Conservation (phyloP, 2,113 vertebrate species). For the Cephalopterus ornatus region DNA sequence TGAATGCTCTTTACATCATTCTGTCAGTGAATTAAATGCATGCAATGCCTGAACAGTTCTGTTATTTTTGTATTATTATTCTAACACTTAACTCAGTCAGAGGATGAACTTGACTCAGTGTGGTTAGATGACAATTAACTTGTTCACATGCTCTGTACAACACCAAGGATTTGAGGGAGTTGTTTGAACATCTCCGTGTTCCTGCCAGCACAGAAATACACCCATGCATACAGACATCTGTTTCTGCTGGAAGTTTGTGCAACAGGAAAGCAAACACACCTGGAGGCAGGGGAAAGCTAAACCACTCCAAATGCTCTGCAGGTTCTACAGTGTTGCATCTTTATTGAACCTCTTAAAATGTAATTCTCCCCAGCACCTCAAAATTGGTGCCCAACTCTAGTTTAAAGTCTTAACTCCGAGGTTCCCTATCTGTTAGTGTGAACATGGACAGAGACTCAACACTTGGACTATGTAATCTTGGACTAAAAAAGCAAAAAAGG, state of each 20-base stretch:
- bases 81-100: not conserved
- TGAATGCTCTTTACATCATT: not conserved
- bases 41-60: not conserved
- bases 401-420: not conserved
- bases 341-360: not conserved
- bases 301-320: not conserved
- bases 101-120: not conserved
- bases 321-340: fast-evolving
- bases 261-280: not conserved
- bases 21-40: not conserved
- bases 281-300: not conserved
- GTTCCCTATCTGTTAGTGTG: not conserved
- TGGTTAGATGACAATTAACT: not conserved
- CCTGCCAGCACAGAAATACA: not conserved
- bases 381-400: not conserved
- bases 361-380: not conserved
- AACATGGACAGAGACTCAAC: not conserved
- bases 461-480: not conserved
- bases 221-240: not conserved
- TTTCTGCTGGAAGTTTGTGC: not conserved
- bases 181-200: not conserved
- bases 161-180: not conserved
- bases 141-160: not conserved
- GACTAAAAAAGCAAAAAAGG: not conserved
- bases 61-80: not conserved